phyloP scores from a whole-genome alignment of 53 echinoderm and acorn worm genomes.

The Patiria pectinifera region DNA sequence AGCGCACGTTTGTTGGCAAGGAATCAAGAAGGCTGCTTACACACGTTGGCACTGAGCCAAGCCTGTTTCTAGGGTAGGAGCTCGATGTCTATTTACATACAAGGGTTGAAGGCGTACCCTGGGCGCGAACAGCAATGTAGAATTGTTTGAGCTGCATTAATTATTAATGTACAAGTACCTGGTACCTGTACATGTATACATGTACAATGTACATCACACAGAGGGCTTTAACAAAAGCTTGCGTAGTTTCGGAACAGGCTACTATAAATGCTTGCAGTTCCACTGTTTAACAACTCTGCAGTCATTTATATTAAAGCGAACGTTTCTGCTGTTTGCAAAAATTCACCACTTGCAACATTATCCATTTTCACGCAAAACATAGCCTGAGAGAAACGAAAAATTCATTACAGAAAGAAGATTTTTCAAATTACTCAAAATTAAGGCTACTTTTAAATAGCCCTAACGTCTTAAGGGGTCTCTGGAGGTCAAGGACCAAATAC shows the following conservation, averaged over 20 bases:
- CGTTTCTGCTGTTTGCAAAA: no score
- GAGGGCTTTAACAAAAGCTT: background rate
- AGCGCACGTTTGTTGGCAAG: background rate
- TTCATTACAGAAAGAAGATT: no score
- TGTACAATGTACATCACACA: background rate
- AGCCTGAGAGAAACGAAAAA: no score
- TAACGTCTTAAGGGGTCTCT: no score
- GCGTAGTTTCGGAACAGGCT: background rate
- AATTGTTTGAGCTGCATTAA: slow-evolving; percentile 36
- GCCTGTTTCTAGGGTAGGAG: slow-evolving; percentile 40
- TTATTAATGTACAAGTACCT: slow-evolving; percentile 13
- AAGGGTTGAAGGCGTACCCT: slow-evolving; percentile 24
- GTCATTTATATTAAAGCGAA: no score
- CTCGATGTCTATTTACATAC: slow-evolving; percentile 21
- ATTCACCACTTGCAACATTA: no score
- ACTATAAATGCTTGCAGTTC: background rate
- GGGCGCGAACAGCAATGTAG: background rate
- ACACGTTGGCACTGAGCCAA: slow-evolving; percentile 32
- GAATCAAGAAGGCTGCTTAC: background rate
- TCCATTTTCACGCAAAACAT: no score
- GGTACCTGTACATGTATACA: background rate
- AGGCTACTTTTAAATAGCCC: no score
- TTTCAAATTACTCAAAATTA: no score
- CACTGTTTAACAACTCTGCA: background rate
- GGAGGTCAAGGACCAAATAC: no score